Evolutionary conservation across 2,113 vertebrate genomes (phyloP).

Genomic region (Mastomys coucha): DNA sequence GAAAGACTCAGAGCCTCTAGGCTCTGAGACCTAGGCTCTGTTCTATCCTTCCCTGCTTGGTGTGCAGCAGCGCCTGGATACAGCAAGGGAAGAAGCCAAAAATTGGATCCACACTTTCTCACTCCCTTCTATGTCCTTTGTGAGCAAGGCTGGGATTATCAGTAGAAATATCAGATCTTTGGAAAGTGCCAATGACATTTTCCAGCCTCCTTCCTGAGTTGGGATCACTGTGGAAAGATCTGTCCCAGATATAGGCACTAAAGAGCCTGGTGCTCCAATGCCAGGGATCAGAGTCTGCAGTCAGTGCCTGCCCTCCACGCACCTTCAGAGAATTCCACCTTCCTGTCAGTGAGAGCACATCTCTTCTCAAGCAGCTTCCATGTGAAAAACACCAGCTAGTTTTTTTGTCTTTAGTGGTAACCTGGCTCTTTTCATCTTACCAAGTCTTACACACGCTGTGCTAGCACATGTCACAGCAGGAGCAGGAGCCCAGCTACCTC

Average conservation of each 20-base stretch:
- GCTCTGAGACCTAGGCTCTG: too few species aligned
- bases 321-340: neutral
- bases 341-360: neutral
- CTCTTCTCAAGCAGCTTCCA: neutral
- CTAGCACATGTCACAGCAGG: rapidly evolving
- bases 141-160: neutral
- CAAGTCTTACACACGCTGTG: neutral
- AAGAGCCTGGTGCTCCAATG: neutral
- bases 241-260: neutral
- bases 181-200: neutral
- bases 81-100: too few species aligned
- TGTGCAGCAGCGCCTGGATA: too few species aligned
- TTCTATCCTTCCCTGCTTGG: neutral
- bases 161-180: neutral
- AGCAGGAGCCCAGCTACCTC: neutral
- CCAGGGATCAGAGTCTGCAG: neutral
- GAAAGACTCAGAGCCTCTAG: too few species aligned
- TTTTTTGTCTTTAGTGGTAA: neutral
- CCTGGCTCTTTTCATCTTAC: neutral
- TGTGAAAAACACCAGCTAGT: neutral
- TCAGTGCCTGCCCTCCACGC: neutral
- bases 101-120: too few species aligned
- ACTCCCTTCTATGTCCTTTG: neutral
- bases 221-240: neutral
- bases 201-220: neutral